A percentile compares a stretch with the other conserved stretches of the same genome.
Conservation (phyloP, 2,888 invertebrate species). For the Merodon equestris region DNA sequence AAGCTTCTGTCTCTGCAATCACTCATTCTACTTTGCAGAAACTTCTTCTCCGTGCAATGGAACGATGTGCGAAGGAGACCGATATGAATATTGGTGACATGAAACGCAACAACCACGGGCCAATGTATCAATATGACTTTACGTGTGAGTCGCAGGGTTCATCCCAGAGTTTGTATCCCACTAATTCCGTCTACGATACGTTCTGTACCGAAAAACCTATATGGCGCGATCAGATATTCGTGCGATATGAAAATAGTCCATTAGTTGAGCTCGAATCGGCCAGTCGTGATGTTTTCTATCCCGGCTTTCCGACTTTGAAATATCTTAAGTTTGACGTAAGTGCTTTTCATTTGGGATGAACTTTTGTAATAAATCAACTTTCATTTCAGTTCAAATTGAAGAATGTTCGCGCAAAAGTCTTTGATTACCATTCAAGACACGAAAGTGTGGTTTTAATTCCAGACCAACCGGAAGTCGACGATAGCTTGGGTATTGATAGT, state of each 20-base stretch:
- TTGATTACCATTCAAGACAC: slow-evolving; percentile 89
- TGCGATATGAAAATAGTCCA: slow-evolving; percentile 70
- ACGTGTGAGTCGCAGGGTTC: slow-evolving; percentile 82
- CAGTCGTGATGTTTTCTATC: slow-evolving; percentile 81
- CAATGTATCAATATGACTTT: slow-evolving; percentile 90
- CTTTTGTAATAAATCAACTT: slow-evolving; percentile 22
- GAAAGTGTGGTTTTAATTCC: slow-evolving; percentile 90
- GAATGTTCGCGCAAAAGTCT: slow-evolving; percentile 89
- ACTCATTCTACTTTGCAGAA: slow-evolving; percentile 77
- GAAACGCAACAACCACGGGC: slow-evolving; percentile 90
- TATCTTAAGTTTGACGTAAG: slow-evolving; percentile 89
- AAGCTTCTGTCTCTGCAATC: neutral
- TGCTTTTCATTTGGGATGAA: slow-evolving; percentile 46
- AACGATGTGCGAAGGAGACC: slow-evolving; percentile 80
- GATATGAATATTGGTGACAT: slow-evolving; percentile 85
- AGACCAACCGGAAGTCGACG: slow-evolving; percentile 74
- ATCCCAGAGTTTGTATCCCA: slow-evolving; percentile 80
- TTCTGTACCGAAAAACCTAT: slow-evolving; percentile 73
- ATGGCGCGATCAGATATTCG: slow-evolving; percentile 72
- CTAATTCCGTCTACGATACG: slow-evolving; percentile 80
- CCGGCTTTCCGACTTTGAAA: slow-evolving; percentile 95
- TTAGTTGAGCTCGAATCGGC: slow-evolving; percentile 73
- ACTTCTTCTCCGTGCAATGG: slow-evolving; percentile 88
- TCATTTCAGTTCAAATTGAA: slow-evolving; percentile 82
- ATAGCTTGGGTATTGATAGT: slow-evolving; percentile 77